A percentile compares a stretch with the other conserved stretches of the same genome.
phyloP scores from a whole-genome alignment of 1,140 invertebrate species.

The Cydia strobilella region DNA sequence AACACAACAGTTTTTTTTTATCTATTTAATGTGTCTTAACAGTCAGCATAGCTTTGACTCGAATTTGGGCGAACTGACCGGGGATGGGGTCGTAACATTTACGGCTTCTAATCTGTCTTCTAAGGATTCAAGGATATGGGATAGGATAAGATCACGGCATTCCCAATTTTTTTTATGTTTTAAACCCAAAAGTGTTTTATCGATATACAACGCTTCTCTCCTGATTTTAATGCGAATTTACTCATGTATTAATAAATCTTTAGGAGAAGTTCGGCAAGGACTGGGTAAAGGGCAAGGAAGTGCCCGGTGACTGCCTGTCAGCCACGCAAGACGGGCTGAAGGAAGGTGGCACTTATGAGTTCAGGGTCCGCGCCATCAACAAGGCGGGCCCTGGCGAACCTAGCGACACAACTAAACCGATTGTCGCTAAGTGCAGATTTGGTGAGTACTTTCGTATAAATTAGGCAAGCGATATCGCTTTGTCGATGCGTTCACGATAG shows the following conservation, averaged over 20 bases:
- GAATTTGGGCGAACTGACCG: no score
- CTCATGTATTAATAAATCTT: conserved; percentile 40
- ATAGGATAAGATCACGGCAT: not conserved
- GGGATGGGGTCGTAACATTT: no score
- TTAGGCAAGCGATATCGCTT: not conserved
- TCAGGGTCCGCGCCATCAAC: conserved; percentile 97
- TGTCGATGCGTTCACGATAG: not conserved
- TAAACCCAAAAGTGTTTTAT: not conserved
- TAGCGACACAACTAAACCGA: conserved; percentile 96
- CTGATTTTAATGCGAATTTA: not conserved
- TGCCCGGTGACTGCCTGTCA: conserved; percentile 87
- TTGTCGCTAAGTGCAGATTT: conserved; percentile 97
- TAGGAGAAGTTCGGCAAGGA: conserved; percentile 94
- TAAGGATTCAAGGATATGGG: no score
- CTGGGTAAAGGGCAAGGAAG: conserved; percentile 90
- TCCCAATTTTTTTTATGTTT: conserved; percentile 29
- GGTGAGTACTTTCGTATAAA: conserved; percentile 53
- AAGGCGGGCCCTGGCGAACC: conserved; percentile 97
- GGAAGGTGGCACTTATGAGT: conserved; percentile 98
- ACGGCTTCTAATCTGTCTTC: no score
- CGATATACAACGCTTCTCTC: no score
- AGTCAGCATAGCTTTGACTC: no score
- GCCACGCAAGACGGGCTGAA: conserved; percentile 94
- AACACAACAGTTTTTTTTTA: no score
- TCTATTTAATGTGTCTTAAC: no score